A percentile compares a stretch with the other conserved stretches of the same genome.
phyloP scores from a whole-genome alignment of 2,113 vertebrate species.

The Petroica traversi region DNA sequence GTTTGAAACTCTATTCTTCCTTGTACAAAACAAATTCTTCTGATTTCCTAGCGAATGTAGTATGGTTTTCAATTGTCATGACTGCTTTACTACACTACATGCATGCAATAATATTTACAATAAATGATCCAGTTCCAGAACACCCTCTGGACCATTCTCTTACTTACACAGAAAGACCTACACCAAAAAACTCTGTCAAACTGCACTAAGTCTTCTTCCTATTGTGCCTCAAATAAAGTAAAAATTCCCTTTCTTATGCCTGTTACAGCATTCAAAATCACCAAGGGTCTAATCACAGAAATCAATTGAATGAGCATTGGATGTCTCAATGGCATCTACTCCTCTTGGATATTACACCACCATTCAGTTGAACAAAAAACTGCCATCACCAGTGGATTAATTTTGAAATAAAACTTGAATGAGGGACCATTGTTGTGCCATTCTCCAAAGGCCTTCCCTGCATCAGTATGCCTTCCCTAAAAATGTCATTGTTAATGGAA shows the following conservation, averaged over 20 bases:
- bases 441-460: background rate
- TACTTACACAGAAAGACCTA: background rate
- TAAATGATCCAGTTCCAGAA: background rate
- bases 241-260: background rate
- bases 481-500: background rate
- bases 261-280: background rate
- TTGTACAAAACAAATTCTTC: background rate
- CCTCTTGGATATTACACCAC: background rate
- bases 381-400: background rate
- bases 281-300: background rate
- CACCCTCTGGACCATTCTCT: background rate
- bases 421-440: background rate
- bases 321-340: background rate
- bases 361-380: background rate
- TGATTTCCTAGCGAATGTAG: background rate
- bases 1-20: background rate
- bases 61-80: background rate
- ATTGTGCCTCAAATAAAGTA: background rate
- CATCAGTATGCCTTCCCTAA: background rate
- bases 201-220: background rate
- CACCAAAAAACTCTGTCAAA: background rate
- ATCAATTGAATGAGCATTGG: fast-evolving
- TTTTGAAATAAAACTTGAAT: background rate
- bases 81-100: background rate
- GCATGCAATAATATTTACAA: background rate